phyloP scores from a whole-genome alignment of 1,140 invertebrate genomes.

The Eurytemora carolleeae region DNA sequence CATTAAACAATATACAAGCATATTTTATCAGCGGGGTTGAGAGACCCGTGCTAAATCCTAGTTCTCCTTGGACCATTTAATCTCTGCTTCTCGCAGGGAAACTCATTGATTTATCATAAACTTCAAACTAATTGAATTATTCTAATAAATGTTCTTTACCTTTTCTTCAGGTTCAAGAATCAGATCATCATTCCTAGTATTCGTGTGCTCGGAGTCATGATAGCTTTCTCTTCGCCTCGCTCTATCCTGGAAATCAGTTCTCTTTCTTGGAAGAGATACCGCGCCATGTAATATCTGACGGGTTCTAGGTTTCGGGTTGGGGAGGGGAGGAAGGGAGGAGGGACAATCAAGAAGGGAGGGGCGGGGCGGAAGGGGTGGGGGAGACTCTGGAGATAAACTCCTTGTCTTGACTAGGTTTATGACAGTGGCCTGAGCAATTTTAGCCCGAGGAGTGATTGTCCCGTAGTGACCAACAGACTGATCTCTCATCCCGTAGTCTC shows the following conservation, averaged over 20 bases:
- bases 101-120: too few relatives aligned
- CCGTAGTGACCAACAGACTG: not conserved
- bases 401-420: constrained; percentile 8
- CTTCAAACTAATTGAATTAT: too few relatives aligned
- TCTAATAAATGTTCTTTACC: too few relatives aligned
- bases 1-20: too few relatives aligned
- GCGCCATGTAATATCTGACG: not conserved
- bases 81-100: too few relatives aligned
- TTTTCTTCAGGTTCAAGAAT: too few relatives aligned
- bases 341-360: not conserved
- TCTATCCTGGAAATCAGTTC: not conserved
- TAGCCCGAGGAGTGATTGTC: not conserved
- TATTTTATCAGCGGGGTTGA: too few relatives aligned
- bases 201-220: not conserved
- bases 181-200: too few relatives aligned
- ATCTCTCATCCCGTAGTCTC: not conserved
- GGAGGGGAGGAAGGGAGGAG: not conserved
- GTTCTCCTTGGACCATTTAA: too few relatives aligned
- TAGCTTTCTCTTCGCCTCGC: not conserved
- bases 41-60: too few relatives aligned
- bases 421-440: constrained; percentile 5
- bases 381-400: not conserved
- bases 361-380: not conserved
- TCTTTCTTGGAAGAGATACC: not conserved
- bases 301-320: not conserved